Conservation (phyloP, 2,888 invertebrate genomes). For the Lydus trimaculatus region DNA sequence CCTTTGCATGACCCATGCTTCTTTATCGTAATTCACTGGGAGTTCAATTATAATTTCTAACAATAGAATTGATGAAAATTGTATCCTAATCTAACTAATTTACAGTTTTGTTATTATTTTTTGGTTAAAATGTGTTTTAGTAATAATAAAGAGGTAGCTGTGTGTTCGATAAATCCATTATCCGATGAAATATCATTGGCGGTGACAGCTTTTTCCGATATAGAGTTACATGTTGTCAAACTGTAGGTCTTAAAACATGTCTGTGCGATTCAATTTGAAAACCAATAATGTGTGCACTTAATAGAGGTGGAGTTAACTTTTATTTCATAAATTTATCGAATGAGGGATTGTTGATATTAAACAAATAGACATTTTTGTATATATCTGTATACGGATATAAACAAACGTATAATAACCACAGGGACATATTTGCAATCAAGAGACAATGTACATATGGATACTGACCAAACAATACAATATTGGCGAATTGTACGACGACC, state of each 20-base stretch:
- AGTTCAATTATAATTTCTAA: no score
- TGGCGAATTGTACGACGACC: background rate
- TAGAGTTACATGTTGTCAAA: conserved; percentile 46
- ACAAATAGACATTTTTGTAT: conserved; percentile 5
- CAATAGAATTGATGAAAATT: conserved; percentile 1
- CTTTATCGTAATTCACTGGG: background rate
- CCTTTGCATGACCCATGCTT: background rate
- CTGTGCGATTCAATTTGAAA: conserved; percentile 20
- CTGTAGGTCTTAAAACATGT: background rate
- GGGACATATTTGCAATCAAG: background rate
- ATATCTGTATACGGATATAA: background rate
- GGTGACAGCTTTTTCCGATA: conserved; percentile 46
- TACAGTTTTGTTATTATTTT: no score
- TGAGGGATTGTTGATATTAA: background rate
- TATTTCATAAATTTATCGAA: conserved; percentile 22
- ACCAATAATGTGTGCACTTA: conserved; percentile 20
- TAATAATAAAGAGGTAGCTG: conserved; percentile 6
- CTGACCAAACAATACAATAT: background rate
- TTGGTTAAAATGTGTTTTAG: no score
- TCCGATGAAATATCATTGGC: conserved; percentile 39
- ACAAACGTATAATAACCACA: background rate
- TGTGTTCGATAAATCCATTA: conserved; percentile 32
- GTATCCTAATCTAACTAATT: no score
- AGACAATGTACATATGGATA: background rate
- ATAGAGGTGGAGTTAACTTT: conserved; percentile 19